Conservation (phyloP, 35 echinoderm and acorn worm species). For the Acanthaster planci region DNA sequence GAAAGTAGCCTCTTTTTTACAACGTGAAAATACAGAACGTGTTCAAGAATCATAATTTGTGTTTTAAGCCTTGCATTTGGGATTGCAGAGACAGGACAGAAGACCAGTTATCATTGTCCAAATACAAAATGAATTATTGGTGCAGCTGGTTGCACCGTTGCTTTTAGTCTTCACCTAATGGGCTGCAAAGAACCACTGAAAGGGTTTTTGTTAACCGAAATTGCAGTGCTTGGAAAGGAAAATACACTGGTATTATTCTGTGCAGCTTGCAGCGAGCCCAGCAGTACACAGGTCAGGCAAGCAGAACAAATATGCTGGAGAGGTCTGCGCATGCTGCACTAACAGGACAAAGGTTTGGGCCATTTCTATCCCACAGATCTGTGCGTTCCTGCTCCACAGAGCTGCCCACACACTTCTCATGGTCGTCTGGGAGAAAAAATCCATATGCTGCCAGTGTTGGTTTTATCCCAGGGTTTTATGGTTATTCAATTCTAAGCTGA, state of each 20-base stretch:
- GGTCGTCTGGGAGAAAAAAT: background rate
- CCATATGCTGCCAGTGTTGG: background rate
- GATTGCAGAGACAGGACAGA: too few relatives aligned
- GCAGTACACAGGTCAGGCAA: background rate
- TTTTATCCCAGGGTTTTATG: constrained; percentile 5
- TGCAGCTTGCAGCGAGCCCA: background rate
- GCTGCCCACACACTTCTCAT: constrained; percentile 1
- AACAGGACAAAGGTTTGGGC: constrained; percentile 8
- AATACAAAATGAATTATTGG: background rate
- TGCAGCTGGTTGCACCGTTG: background rate
- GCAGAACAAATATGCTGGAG: constrained; percentile 17
- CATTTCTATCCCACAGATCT: background rate
- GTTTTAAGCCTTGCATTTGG: too few relatives aligned
- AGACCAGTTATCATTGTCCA: constrained; percentile 8
- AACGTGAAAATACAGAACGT: too few relatives aligned
- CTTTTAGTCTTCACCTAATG: background rate
- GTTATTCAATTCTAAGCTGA: constrained; percentile 12
- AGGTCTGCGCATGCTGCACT: background rate
- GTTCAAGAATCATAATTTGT: too few relatives aligned
- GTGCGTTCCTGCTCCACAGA: background rate
- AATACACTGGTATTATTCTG: background rate
- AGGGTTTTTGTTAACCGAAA: background rate
- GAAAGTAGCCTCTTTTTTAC: too few relatives aligned
- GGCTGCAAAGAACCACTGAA: background rate
- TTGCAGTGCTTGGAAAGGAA: background rate